Evolutionary conservation across 2,888 invertebrate species (phyloP), one percentile per base, ranked within the genome.

Genomic region (Fragum whitleyi): DNA sequence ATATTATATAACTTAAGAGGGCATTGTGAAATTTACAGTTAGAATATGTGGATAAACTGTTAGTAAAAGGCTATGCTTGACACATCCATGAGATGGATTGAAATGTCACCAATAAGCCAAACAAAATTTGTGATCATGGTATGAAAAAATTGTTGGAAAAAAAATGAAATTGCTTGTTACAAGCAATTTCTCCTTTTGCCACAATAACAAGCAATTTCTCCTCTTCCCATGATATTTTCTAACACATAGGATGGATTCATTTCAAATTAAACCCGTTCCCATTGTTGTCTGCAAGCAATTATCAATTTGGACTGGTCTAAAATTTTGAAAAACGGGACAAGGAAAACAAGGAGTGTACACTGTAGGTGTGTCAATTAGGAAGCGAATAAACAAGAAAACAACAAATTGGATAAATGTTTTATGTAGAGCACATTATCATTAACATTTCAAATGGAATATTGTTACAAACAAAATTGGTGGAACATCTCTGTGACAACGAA

Each of bases 201-300:
- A 57, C 57, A 57, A 57, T 57, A n/a, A 57, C 57, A 26, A 57
- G 9, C 57, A 57, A 57, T 57, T 23, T 57, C 57, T 57, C 23
- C 57, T 23, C 23, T 57, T 57, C 9, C 23, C 57, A 57, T 23
- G 23, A 57, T 57, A 14, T 23, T 57, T 57, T 7, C 57, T 26
- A 57, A 9, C 14, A 7, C 11, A n/a, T n/a, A 5, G 3, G 3
- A 14, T 51, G 14, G 6, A 5, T 51, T 7, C 9, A 36, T 6
- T 9, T 36, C 9, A 36, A 36, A 6, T 36, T 36, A 16, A 51
- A 51, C 3, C 19, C 26, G 23, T 57, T 21, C 14, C 14, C 23
- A 23, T 26, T 19, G 57, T 57, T 14, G 57, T 57, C 57, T 57
- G 57, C 23, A 57, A n/a, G 2, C 23, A 23, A 14, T 7, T 26